phyloP scores from a whole-genome alignment of 2,113 vertebrate genomes.

The Epinephelus lanceolatus region DNA sequence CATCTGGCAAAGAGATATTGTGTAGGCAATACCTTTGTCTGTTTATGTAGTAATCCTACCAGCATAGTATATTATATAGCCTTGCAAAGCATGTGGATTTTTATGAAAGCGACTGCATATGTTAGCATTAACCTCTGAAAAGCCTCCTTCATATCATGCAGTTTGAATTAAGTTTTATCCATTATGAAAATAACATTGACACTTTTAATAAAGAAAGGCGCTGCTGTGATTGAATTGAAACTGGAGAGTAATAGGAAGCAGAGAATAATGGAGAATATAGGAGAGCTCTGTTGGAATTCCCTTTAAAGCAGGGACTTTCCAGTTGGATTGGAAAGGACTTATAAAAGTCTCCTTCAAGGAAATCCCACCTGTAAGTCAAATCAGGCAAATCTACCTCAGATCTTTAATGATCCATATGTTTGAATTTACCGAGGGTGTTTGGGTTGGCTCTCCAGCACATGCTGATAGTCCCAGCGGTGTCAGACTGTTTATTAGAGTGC shows the following conservation, averaged over 20 bases:
- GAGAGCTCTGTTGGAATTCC: constrained; percentile 49
- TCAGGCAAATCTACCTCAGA: constrained; percentile 56
- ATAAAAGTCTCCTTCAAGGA: constrained; percentile 59
- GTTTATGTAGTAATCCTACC: constrained; percentile 47
- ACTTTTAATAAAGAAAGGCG: constrained; percentile 30
- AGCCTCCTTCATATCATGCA: constrained; percentile 28
- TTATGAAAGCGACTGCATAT: constrained; percentile 33
- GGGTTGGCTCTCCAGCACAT: constrained; percentile 70
- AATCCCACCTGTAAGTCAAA: constrained; percentile 77
- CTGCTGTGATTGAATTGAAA: constrained; percentile 31
- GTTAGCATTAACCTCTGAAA: constrained; percentile 15
- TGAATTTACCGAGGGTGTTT: constrained; percentile 70
- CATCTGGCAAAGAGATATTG: constrained; percentile 34
- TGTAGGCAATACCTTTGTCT: constrained; percentile 1
- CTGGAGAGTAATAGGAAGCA: constrained; percentile 46
- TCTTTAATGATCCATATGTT: constrained; percentile 75
- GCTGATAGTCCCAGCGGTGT: constrained; percentile 71
- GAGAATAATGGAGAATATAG: constrained; percentile 24
- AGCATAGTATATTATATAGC: constrained; percentile 17
- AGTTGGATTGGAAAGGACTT: constrained; percentile 47
- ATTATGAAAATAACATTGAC: constrained; percentile 45
- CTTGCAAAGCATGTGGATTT: constrained; percentile 16
- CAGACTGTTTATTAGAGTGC: constrained; percentile 76
- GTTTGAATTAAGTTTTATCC: constrained; percentile 49
- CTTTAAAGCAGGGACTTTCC: constrained; percentile 62